Evolutionary conservation across 2,797 vertebrate genomes (phyloP), one percentile per base, ranked within the genome.

Genomic region (Danio aesculapii): DNA sequence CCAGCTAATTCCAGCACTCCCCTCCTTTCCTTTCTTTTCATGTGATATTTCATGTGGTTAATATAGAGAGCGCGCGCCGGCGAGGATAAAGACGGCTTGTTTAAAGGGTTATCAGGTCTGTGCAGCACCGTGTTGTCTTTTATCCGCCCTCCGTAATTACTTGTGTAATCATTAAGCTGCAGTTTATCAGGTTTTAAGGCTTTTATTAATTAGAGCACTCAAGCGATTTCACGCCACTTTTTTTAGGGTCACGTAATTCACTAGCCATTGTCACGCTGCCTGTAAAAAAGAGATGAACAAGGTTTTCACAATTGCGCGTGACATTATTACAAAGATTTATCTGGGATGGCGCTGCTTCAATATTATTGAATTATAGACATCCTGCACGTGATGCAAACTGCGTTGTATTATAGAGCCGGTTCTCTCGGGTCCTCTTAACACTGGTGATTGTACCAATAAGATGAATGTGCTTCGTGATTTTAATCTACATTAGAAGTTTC

Each of bases 1-100:
- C 90, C 87, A 88, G 91, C 93, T 93, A 92, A 93, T 94, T 92
- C 94, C 89, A 90, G 90, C 90, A 90, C 90, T 90, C 89, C 91
- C 87, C 83, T 75, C 86, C 85, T 75, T 78, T 85, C 80, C 79
- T 86, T 71, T 81, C 81, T 67, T 77, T 79, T 78, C 78, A 83
- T 83, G 87, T 81, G 84, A 90, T 91, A 90, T 90, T 88, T 88
- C 87, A 89, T 82, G 81, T 85, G 70, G 86, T 81, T 89, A 89
- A 89, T 90, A 88, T 85, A 87, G 70, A 74, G 66, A 86, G 83
- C 49, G 49, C 61, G 73, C 61, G 73, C 75, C 39, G 52, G 52
- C 50, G 4, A 70, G 81, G 81, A 86, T 77, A 80, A 79, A 77
- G 69, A 64, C 75, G 21, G 79, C 61, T 79, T 53, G 66, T 85